Conservation (phyloP, 1,140 invertebrate genomes). For the Caenorhabditis briggsae region DNA sequence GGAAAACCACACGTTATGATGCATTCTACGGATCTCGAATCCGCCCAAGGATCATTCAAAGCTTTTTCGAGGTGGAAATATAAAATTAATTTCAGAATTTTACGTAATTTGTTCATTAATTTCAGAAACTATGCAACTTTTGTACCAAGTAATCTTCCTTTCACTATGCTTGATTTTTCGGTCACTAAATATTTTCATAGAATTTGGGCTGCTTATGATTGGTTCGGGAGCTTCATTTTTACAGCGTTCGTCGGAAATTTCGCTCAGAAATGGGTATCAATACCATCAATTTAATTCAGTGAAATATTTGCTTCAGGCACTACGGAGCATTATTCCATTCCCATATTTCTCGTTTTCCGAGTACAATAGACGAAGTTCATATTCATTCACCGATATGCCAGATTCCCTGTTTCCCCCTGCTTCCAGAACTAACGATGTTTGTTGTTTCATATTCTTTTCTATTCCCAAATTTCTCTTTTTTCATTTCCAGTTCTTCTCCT, state of each 20-base stretch:
- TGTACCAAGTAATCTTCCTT: conserved; percentile 34
- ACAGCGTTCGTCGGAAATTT: conserved; percentile 6
- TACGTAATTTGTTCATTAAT: no score
- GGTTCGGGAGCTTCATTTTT: conserved; percentile 25
- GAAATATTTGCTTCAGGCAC: neutral
- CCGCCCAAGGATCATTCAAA: conserved; percentile 25
- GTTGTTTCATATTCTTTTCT: neutral
- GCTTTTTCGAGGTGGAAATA: neutral
- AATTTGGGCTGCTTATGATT: conserved; percentile 26
- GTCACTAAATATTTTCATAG: neutral
- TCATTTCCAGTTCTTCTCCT: conserved; percentile 39
- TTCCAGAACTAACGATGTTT: conserved; percentile 5
- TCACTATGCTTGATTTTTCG: neutral
- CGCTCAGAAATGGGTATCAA: conserved; percentile 15
- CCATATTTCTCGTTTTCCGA: conserved; percentile 25
- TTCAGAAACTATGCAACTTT: conserved; percentile 22
- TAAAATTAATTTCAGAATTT: neutral
- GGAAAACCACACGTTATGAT: conserved; percentile 33
- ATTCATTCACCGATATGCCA: conserved; percentile 2
- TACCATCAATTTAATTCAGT: neutral
- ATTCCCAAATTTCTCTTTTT: neutral
- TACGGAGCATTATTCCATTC: conserved; percentile 2
- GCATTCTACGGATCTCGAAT: conserved; percentile 22
- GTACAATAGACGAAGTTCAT: conserved; percentile 13
- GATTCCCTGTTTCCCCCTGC: conserved; percentile 10